Percentiles rank a stretch among this genome's conserved stretches.
These are phyloP conservation scores for Aurelia coerulea DNA, from an alignment of 30 jellyfish, hydroid and myxozoan genomes.

Conservation along the genomic window DNA sequence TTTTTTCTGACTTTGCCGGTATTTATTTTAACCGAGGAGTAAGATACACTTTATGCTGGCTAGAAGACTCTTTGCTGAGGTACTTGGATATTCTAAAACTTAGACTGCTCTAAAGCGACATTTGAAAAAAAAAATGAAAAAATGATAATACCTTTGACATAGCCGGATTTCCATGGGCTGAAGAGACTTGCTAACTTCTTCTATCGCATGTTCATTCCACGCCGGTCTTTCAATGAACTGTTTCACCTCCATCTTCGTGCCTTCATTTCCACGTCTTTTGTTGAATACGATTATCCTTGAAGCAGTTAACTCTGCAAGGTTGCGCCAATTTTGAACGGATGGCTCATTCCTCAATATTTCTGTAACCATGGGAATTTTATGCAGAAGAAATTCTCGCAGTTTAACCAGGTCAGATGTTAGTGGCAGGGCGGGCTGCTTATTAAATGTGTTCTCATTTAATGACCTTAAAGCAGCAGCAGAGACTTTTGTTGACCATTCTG, in stretches of 20 bases:
- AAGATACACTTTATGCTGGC: too few species aligned
- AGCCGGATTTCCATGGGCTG: slow-evolving; percentile 51
- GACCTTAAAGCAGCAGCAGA: slow-evolving; percentile 45
- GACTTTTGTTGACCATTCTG: slow-evolving; percentile 55
- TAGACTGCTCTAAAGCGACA: too few species aligned
- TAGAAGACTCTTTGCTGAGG: too few species aligned
- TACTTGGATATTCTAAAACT: too few species aligned
- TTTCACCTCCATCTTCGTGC: slow-evolving; percentile 10
- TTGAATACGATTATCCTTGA: slow-evolving; percentile 48
- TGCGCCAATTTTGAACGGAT: slow-evolving; percentile 34
- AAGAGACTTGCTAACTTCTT: slow-evolving; percentile 39
- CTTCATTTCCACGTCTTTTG: slow-evolving; percentile 64
- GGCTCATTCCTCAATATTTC: slow-evolving; percentile 3
- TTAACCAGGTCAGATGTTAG: slow-evolving; percentile 43
- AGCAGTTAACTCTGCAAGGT: slow-evolving; percentile 30
- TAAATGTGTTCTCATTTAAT: slow-evolving; percentile 30
- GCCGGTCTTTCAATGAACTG: slow-evolving; percentile 33
- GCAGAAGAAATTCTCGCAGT: slow-evolving; percentile 21
- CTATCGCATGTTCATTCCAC: slow-evolving; percentile 24
- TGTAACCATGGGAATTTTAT: slow-evolving; percentile 31
- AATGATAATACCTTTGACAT: slow-evolving; percentile 36
- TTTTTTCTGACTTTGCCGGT: too few species aligned
- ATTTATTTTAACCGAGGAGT: too few species aligned
- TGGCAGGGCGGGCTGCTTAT: slow-evolving; percentile 30
- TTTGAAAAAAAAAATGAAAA: neutral